A percentile compares a stretch with the other conserved stretches of the same genome.
Conservation (phyloP, 2,888 invertebrate genomes). For the Eustalomyia histrio region DNA sequence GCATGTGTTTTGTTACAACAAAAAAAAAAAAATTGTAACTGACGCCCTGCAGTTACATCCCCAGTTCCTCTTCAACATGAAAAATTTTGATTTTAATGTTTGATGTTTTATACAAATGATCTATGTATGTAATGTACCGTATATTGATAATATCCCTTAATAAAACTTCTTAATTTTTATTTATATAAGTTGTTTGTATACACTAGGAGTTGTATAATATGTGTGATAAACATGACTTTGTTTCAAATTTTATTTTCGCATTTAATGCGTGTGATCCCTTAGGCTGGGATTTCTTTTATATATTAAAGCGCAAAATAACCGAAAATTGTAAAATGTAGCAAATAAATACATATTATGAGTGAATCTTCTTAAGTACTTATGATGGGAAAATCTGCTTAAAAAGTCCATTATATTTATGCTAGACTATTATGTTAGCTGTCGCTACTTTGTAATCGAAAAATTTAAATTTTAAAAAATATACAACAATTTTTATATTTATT, state of each 20-base stretch:
- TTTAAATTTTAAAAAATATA: too few relatives aligned
- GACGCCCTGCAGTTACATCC: conserved; percentile 50
- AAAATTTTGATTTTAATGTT: not conserved
- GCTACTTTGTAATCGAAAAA: too few relatives aligned
- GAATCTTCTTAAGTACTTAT: conserved; percentile 46
- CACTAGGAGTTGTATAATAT: not conserved
- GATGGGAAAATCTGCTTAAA: conserved; percentile 4
- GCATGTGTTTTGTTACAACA: conserved; percentile 54
- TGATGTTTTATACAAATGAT: conserved; percentile 7
- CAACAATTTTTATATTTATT: too few relatives aligned
- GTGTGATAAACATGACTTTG: not conserved
- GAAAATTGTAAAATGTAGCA: not conserved
- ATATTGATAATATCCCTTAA: not conserved
- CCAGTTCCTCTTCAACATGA: conserved; percentile 12
- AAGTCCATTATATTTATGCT: not conserved
- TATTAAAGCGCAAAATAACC: not conserved
- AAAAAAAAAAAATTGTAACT: conserved; percentile 30
- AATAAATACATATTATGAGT: conserved; percentile 1
- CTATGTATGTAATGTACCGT: not conserved
- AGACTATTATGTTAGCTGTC: not conserved
- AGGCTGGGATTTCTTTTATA: conserved; percentile 14
- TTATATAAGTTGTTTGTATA: conserved; percentile 2
- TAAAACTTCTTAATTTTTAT: not conserved
- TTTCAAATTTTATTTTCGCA: not conserved
- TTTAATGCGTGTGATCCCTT: not conserved